phyloP scores from a whole-genome alignment of 2,113 vertebrate genomes.

The Dicentrarchus labrax region DNA sequence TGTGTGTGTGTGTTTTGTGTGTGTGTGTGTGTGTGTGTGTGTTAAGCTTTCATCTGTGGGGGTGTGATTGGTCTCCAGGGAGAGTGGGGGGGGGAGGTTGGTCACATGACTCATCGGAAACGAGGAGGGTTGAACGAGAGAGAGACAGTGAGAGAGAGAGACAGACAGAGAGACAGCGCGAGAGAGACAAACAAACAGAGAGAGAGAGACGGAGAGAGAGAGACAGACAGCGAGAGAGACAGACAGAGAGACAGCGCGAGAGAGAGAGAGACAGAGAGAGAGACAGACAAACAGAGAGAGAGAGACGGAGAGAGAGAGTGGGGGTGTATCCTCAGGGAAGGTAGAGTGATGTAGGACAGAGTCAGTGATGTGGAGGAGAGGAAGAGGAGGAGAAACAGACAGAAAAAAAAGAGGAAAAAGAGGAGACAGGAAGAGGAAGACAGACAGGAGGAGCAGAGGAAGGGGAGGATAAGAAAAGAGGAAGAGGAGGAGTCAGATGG shows the following conservation, averaged over 20 bases:
- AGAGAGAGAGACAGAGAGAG: slow-evolving; percentile 13
- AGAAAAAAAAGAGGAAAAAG: neutral
- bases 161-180: neutral
- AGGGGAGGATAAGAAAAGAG: neutral
- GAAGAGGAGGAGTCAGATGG: neutral
- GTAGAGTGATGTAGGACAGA: slow-evolving; percentile 68
- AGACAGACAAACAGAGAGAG: no score
- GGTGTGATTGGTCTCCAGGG: slow-evolving; percentile 66
- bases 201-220: neutral
- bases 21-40: slow-evolving; percentile 25
- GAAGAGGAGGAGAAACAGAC: neutral
- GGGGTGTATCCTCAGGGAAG: slow-evolving; percentile 68
- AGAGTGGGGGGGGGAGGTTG: slow-evolving; percentile 16
- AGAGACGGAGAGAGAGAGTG: neutral
- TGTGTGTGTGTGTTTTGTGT: slow-evolving; percentile 30
- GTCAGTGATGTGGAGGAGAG: slow-evolving; percentile 52
- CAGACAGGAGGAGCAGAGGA: neutral
- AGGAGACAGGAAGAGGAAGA: accelerated
- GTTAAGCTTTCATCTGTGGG: slow-evolving; percentile 59
- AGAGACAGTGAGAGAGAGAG: slow-evolving; percentile 13
- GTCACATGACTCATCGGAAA: slow-evolving; percentile 75
- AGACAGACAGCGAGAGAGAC: slow-evolving; percentile 23
- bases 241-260: slow-evolving; percentile 1
- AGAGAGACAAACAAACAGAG: no score
- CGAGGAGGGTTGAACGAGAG: slow-evolving; percentile 38